These are phyloP conservation scores for Heptranchias perlo DNA, from an alignment of 2,113 vertebrate species.

Conservation along the genomic window DNA sequence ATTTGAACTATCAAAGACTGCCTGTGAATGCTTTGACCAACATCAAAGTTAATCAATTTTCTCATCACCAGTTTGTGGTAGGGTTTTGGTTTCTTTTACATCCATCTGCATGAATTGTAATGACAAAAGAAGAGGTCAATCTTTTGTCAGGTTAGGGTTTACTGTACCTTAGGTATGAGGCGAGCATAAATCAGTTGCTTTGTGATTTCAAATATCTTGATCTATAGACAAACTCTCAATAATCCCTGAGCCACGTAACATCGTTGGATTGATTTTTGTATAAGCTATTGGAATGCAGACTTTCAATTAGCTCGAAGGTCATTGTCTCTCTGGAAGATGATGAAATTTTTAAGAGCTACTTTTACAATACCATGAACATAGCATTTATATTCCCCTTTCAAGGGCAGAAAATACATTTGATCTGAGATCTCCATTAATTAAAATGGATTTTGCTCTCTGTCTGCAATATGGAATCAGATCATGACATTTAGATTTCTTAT, in stretches of 20 bases:
- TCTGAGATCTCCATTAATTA: constrained; percentile 1
- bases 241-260: background rate
- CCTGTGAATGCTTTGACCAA: background rate
- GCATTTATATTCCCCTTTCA: background rate
- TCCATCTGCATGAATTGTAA: background rate
- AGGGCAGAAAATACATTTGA: constrained; percentile 5
- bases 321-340: background rate
- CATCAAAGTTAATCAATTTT: background rate
- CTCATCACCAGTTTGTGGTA: background rate
- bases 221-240: background rate
- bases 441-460: constrained; percentile 24
- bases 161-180: background rate
- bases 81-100: background rate
- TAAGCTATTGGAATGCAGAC: constrained; percentile 13
- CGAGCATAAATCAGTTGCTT: background rate
- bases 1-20: background rate
- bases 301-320: constrained; percentile 32
- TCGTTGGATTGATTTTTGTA: constrained; percentile 13
- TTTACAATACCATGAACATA: background rate
- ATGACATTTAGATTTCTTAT: constrained; percentile 18
- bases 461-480: background rate
- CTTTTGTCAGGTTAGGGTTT: background rate
- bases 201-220: constrained; percentile 10
- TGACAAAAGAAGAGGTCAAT: background rate
- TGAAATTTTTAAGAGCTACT: constrained; percentile 9